Base-by-base conservation (phyloP, 2,797 vertebrate genomes). In the Phalanger gymnotis region DNA sequence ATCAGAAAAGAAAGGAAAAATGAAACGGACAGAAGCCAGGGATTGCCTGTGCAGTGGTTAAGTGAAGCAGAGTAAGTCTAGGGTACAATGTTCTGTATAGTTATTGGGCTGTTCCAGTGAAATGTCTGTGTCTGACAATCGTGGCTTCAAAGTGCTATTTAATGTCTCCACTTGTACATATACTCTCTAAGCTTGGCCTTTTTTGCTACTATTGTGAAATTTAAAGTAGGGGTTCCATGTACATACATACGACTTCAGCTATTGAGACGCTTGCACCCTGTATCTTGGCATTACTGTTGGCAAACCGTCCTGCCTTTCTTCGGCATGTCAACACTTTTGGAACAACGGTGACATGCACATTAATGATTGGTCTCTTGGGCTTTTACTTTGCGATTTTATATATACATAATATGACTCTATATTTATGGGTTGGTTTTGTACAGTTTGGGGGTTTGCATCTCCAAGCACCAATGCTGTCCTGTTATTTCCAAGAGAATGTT, bases 161-260 rank as follows among this genome's bases (percentile, higher is more conserved):
- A 56, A 94, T 94, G 97, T 98, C 97, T 98, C 97, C 97, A 96
- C 90, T 89, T 98, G 98, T 98, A 98, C 97, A 98, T 98, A 98
- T 95, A 90, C 92, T 93, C 95, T 97, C 96, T 40, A 96, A 97
- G 98, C 97, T 98, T 97, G 96, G 96, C 96, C 95, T 97, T 96
- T 97, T 96, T 96, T 55, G 94, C 95, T 94, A 47, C 96, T 94
- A 92, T 97, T 92, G 97, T 96, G 98, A 97, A 34, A 92, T 96
- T 96, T 95, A 58, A 47, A 87, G 92, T 95, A 95, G 97, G 96
- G 97, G 97, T 97, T 97, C 96, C 92, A 90, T 98, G 98, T 98
- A 98, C 97, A 98, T 95, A 96, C 55, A 91, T 95, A 96, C 58
- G 92, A 90, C 93, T 96, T 95, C 95, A 96, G 95, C 97, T 94